Evolutionary conservation across 2,888 invertebrate genomes (phyloP).

Genomic region (Leptopterna dolabrata): DNA sequence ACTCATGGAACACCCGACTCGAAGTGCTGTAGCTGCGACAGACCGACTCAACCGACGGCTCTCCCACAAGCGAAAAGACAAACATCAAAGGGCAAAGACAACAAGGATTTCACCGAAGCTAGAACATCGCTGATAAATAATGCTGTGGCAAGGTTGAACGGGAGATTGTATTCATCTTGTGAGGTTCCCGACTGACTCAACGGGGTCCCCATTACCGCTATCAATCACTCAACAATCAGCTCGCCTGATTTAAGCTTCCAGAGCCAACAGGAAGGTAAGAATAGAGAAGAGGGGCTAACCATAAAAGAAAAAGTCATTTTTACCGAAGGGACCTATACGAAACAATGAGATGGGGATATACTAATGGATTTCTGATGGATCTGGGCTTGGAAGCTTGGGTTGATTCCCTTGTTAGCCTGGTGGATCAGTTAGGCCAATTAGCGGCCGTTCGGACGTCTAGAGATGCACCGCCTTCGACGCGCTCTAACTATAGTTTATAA

Average conservation of each 20-base stretch:
- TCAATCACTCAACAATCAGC: slow-evolving; percentile 36
- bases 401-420: slow-evolving; percentile 22
- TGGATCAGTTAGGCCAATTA: slow-evolving; percentile 22
- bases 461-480: background rate
- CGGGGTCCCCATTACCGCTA: slow-evolving; percentile 18
- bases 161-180: slow-evolving; percentile 20
- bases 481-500: slow-evolving; percentile 13
- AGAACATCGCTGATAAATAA: slow-evolving; percentile 12
- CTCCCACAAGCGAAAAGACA: slow-evolving; percentile 17
- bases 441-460: slow-evolving; percentile 12
- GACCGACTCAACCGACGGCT: background rate
- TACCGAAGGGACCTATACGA: slow-evolving; percentile 8
- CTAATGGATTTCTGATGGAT: slow-evolving; percentile 47
- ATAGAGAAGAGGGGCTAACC: background rate
- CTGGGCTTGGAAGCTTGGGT: background rate
- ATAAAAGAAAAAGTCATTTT: slow-evolving; percentile 8
- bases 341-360: slow-evolving; percentile 39
- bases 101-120: background rate
- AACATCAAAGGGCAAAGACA: background rate
- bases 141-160: background rate
- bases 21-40: too few species aligned
- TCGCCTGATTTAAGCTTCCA: slow-evolving; percentile 21
- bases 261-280: too few species aligned
- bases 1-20: too few species aligned
- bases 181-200: background rate